Percentiles rank a stretch among this genome's conserved stretches.
Evolutionary conservation across 2,888 invertebrate genomes (phyloP).

Genomic region (Lasioglossum figueresi): DNA sequence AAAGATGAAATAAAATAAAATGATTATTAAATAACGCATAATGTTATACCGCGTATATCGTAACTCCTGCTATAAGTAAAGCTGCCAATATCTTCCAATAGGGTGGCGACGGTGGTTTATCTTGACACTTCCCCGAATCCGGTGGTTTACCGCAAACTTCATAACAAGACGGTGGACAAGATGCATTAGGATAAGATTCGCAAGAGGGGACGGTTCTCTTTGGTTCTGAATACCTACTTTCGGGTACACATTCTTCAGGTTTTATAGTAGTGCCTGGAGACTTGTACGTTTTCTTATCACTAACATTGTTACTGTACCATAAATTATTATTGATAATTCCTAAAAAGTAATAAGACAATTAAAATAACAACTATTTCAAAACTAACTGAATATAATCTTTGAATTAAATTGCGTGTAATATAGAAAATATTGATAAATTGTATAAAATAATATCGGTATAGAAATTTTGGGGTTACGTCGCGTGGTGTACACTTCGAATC

Average conservation of each 20-base stretch:
- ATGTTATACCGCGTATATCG: constrained; percentile 72
- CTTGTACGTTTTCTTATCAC: constrained; percentile 69
- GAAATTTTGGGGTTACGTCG: constrained; percentile 59
- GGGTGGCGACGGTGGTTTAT: constrained; percentile 54
- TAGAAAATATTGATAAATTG: neutral
- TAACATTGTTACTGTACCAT: constrained; percentile 70
- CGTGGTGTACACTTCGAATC: constrained; percentile 37
- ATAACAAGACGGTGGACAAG: constrained; percentile 76
- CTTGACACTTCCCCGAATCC: constrained; percentile 20
- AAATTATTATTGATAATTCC: constrained; percentile 69
- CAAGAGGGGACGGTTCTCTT: constrained; percentile 64
- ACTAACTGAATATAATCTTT: neutral
- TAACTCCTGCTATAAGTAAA: constrained; percentile 77
- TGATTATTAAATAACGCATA: constrained; percentile 3
- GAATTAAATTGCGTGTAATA: neutral
- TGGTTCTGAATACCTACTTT: constrained; percentile 62
- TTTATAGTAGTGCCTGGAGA: constrained; percentile 74
- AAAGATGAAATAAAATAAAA: neutral
- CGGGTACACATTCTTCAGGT: constrained; percentile 77
- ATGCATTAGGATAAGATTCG: constrained; percentile 66
- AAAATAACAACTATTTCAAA: neutral
- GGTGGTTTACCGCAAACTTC: constrained; percentile 65
- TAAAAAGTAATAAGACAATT: constrained; percentile 45
- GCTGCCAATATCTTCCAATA: constrained; percentile 81
- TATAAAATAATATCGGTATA: neutral